These are phyloP conservation scores for Achroia grisella DNA, from an alignment of 1,140 invertebrate genomes.

Conservation along the genomic window DNA sequence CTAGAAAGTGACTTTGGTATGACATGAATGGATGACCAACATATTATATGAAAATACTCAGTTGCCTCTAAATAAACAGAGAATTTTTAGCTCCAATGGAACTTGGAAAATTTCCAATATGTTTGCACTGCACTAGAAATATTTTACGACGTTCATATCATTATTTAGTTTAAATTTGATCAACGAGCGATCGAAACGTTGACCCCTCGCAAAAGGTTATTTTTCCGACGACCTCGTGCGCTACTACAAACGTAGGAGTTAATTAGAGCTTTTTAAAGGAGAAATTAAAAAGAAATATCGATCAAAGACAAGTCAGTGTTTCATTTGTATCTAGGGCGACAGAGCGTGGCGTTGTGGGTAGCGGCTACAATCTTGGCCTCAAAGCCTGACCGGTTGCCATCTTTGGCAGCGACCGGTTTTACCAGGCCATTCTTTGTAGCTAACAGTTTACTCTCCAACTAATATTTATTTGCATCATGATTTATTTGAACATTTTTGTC, in stretches of 20 bases:
- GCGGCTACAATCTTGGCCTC: slow-evolving; percentile 45
- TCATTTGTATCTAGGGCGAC: slow-evolving; percentile 48
- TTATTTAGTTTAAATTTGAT: not conserved
- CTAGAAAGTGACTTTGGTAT: no score
- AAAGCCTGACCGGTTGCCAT: slow-evolving; percentile 61
- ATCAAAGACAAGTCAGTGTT: slow-evolving; percentile 9
- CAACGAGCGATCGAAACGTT: not conserved
- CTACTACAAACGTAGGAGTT: not conserved
- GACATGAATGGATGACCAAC: no score
- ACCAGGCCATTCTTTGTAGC: slow-evolving; percentile 36
- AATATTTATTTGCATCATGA: slow-evolving; percentile 21
- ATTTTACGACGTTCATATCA: not conserved
- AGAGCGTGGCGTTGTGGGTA: slow-evolving; percentile 21
- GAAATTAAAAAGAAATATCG: not conserved
- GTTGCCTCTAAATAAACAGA: slow-evolving; percentile 20
- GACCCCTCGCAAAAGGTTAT: not conserved
- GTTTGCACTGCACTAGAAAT: slow-evolving; percentile 9
- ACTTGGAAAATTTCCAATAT: slow-evolving; percentile 19
- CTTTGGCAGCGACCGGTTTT: slow-evolving; percentile 65
- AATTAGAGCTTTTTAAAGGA: no score
- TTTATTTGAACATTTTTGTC: not conserved
- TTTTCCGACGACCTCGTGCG: not conserved
- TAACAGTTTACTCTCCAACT: slow-evolving; percentile 46
- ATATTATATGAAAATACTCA: slow-evolving; percentile 1
- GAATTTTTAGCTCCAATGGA: slow-evolving; percentile 18